Evolutionary conservation across 2,113 vertebrate species (phyloP).

Genomic region (Lynx canadensis): DNA sequence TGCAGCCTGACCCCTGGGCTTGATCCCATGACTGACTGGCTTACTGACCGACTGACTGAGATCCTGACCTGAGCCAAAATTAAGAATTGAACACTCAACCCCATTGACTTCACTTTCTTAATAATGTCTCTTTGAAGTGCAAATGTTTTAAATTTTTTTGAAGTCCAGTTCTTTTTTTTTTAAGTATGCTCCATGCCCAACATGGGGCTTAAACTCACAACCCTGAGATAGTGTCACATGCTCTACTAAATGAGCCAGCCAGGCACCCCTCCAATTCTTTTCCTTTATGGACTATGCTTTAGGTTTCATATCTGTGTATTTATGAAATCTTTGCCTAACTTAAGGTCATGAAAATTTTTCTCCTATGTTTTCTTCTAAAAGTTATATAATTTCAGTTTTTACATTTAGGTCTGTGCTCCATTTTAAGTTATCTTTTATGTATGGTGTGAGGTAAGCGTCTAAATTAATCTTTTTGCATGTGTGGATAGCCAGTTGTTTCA

Average conservation of each 20-base stretch:
- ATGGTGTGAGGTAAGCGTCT: neutral
- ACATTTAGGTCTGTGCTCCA: neutral
- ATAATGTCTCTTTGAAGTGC: neutral
- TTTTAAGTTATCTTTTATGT: conserved; percentile 34
- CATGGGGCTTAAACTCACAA: neutral
- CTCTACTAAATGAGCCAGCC: neutral
- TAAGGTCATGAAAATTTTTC: neutral
- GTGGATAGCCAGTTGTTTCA: neutral
- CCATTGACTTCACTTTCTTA: neutral
- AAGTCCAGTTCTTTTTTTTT: neutral
- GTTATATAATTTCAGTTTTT: conserved; percentile 5
- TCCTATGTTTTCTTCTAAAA: neutral
- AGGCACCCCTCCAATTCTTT: neutral
- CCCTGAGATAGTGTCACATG: neutral
- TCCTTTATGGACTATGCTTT: neutral
- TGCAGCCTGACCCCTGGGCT: too few relatives aligned
- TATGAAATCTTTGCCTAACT: neutral
- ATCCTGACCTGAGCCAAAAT: too few relatives aligned
- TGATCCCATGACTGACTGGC: too few relatives aligned
- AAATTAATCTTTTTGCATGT: neutral
- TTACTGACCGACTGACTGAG: too few relatives aligned
- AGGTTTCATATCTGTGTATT: neutral
- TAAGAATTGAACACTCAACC: too few relatives aligned
- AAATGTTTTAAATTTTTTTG: neutral
- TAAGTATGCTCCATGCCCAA: neutral